Evolutionary conservation across 2,113 vertebrate genomes (phyloP), one percentile per base, ranked within the genome.

Genomic region (Ranitomeya imitator): DNA sequence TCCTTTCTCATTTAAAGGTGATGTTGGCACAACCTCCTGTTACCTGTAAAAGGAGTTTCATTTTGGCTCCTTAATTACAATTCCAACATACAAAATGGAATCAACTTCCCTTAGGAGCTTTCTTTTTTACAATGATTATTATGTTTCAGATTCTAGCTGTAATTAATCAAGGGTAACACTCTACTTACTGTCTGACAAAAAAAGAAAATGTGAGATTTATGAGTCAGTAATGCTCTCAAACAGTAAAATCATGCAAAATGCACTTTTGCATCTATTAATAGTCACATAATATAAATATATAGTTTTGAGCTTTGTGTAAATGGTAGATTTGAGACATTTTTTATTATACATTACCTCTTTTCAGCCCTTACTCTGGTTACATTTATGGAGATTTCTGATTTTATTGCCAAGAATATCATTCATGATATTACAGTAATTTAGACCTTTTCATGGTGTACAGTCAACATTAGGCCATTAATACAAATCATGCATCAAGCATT

Each of bases 201-300:
- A 89, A 87, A 21, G 54, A 88, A 88, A 85, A 79, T 59, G 37
- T 57, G 83, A 92, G 90, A 89, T 81, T 79, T 88, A 90, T 91
- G 88, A 90, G 82, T 91, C 90, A 81, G 83, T 91, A 91, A 89
- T 79, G 86, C 88, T 86, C 88, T 65, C 57, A 55, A 91, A 89
- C 89, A 91, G 88, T 76, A 90, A 86, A 92, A 92, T 92, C 92
- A 91, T 92, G 90, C 90, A 91, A 90, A 92, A 92, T 61, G 59
- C 80, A 71, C 79, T 61, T 6, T 74, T 73, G 65, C 45, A 31
- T 71, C 65, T 85, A 67, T 84, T 83, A 83, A 83, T 83, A 65
- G 6, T 11, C 4, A 83, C n/a, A 13, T 57, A 57, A 57, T 83
- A 83, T 60, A 83, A 63, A 61, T 82, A 82, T 31, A 63, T 26